These are phyloP conservation scores for Mechanitis mazaeus DNA, from an alignment of 2,888 invertebrate genomes.

Conservation along the genomic window DNA sequence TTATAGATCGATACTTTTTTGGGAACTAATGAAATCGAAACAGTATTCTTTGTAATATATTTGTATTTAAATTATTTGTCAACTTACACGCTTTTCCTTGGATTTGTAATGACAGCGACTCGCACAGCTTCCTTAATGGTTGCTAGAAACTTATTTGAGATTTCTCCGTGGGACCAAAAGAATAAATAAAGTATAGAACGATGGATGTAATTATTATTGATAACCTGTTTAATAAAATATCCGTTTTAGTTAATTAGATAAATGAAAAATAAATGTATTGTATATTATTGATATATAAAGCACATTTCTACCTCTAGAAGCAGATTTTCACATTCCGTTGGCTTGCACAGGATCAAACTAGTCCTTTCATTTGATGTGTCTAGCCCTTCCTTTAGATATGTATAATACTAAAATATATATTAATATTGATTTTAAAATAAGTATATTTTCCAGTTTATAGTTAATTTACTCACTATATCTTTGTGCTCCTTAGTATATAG, in stretches of 20 bases:
- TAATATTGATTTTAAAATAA: conserved; percentile 1
- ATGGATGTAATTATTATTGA: conserved; percentile 77
- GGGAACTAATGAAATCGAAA: background rate
- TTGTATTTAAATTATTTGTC: background rate
- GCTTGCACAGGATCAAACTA: conserved; percentile 74
- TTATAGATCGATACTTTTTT: conserved; percentile 1
- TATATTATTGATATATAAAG: background rate
- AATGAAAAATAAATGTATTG: too few species aligned
- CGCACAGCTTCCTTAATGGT: conserved; percentile 77
- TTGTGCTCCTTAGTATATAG: conserved; percentile 49
- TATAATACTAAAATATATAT: conserved; percentile 62
- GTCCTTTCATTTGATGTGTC: conserved; percentile 68
- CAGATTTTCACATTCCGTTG: conserved; percentile 73
- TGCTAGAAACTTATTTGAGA: conserved; percentile 68
- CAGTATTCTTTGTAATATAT: conserved; percentile 3
- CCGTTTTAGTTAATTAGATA: too few species aligned
- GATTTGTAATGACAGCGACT: conserved; percentile 80
- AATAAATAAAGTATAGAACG: conserved; percentile 81
- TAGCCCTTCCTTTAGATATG: conserved; percentile 64
- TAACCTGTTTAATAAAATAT: conserved; percentile 41
- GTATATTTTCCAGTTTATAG: background rate
- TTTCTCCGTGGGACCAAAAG: conserved; percentile 77
- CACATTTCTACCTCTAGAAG: conserved; percentile 64
- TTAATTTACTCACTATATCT: conserved; percentile 43
- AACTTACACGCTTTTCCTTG: conserved; percentile 77